Evolutionary conservation across 2,888 invertebrate genomes (phyloP), one percentile per base, ranked within the genome.

Genomic region (Drosophila prolongata): DNA sequence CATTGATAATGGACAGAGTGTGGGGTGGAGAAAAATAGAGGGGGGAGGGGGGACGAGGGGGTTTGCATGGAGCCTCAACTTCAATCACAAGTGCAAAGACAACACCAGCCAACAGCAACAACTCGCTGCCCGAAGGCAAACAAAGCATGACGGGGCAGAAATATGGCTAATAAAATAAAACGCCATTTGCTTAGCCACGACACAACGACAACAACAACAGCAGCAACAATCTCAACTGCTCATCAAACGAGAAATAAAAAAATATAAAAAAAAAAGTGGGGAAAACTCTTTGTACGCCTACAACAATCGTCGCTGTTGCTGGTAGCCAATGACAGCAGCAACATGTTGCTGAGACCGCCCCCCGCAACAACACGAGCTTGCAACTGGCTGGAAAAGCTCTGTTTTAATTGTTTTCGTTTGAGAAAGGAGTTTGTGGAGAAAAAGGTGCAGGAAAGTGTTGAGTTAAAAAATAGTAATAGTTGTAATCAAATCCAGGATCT

Each of bases 151-250:
- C 86, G 77, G 65, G 38, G 80, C 82, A 87, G 69, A 87, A 89
- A 89, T 85, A 86, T 86, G 89, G 87, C 89, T 85, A 86, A 89
- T 87, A 84, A 87, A 81, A 87, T 79, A 83, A 83, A 77, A 84
- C 85, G 87, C 84, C 88, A 83, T 83, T 84, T 84, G 69, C 64
- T 78, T 65, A 61, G 40, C 66, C 53, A 62, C 34, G 46, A 46
- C 56, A 16, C 49, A n/a, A n/a, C 11, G 69, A 49, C 61, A 56
- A 14, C 37, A 30, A 6, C 30, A 30, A 6, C 30, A 30, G 8
- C 8, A 8, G 30, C 30, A 30, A 30, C 30, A 30, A 30, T 8
- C 40, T 42, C 50, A 72, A 42, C 54, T 46, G 46, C 72, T 62
- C 43, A 74, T 49, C 56, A 52, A 59, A 55, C 16, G 50, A 40